These are phyloP conservation scores for Euschistus heros DNA, from an alignment of 1,140 invertebrate species.

Conservation along the genomic window DNA sequence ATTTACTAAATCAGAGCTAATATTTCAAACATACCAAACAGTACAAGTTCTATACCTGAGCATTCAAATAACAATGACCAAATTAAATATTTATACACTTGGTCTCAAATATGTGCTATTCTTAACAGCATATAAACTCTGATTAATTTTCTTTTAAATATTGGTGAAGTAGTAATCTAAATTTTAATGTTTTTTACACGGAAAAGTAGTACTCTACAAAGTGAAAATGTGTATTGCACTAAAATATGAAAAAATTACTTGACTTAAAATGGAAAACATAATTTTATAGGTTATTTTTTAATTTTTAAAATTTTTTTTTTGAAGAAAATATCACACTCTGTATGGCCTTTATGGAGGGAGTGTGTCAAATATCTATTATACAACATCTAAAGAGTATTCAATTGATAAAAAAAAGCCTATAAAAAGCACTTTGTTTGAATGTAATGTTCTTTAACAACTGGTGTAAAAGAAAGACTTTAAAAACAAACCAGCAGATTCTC, in stretches of 20 bases:
- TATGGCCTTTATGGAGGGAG: not conserved
- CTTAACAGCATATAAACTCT: not conserved
- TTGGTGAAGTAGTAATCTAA: slow-evolving; percentile 10
- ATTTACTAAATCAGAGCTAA: slow-evolving; percentile 20
- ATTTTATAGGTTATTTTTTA: slow-evolving; percentile 3
- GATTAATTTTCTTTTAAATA: slow-evolving; percentile 12
- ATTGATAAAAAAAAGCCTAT: too few relatives aligned
- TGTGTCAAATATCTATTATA: not conserved
- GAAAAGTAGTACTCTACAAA: not conserved
- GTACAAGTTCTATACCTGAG: slow-evolving; percentile 25
- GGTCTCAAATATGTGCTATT: slow-evolving; percentile 17
- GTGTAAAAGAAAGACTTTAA: too few relatives aligned
- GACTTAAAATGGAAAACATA: not conserved
- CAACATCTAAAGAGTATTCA: too few relatives aligned
- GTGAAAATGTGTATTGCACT: not conserved
- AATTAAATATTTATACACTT: slow-evolving; percentile 22
- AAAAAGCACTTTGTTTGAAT: too few relatives aligned
- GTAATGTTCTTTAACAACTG: too few relatives aligned
- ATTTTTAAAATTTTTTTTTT: slow-evolving; percentile 3
- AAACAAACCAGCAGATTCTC: too few relatives aligned
- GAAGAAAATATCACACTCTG: slow-evolving; percentile 21
- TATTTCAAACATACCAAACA: slow-evolving; percentile 19
- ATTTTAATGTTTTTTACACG: not conserved
- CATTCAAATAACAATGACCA: slow-evolving; percentile 23
- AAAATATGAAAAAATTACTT: not conserved